Percentiles rank a stretch among this genome's conserved stretches.
These are phyloP conservation scores for Sipha maydis DNA, from an alignment of 2,888 invertebrate species.

Conservation along the genomic window DNA sequence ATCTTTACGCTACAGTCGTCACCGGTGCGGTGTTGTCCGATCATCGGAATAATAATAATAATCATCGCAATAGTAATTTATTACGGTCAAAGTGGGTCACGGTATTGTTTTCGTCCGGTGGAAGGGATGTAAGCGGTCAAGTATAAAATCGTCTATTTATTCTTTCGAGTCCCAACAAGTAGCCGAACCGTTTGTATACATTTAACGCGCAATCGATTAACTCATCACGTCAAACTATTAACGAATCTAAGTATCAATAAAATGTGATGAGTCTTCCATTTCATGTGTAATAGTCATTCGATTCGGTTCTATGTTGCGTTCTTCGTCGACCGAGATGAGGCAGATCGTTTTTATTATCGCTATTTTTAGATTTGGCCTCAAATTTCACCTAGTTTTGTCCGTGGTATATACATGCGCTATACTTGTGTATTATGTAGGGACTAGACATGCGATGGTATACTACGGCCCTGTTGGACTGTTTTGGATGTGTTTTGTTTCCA, in stretches of 20 bases:
- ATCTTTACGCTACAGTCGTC: background rate
- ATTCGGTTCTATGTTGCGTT: too few relatives aligned
- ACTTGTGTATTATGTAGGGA: background rate
- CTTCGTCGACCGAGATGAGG: background rate
- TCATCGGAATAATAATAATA: background rate
- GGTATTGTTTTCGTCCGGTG: background rate
- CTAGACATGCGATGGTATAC: background rate
- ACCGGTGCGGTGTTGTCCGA: background rate
- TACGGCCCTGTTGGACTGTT: background rate
- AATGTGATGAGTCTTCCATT: background rate
- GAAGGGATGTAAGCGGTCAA: background rate
- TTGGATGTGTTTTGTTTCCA: background rate
- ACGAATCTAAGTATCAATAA: background rate
- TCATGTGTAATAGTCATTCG: background rate
- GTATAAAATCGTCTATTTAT: background rate
- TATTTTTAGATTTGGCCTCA: slow-evolving; percentile 50
- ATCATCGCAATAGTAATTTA: background rate
- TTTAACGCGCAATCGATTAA: background rate
- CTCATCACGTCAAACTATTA: background rate
- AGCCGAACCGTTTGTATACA: background rate
- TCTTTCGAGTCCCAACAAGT: background rate
- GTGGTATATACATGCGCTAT: background rate
- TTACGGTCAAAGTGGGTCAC: background rate
- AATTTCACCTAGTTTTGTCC: slow-evolving; percentile 44
- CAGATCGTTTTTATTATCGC: background rate